Conservation (phyloP, 2,888 invertebrate genomes). For the Eristalis intricaria region DNA sequence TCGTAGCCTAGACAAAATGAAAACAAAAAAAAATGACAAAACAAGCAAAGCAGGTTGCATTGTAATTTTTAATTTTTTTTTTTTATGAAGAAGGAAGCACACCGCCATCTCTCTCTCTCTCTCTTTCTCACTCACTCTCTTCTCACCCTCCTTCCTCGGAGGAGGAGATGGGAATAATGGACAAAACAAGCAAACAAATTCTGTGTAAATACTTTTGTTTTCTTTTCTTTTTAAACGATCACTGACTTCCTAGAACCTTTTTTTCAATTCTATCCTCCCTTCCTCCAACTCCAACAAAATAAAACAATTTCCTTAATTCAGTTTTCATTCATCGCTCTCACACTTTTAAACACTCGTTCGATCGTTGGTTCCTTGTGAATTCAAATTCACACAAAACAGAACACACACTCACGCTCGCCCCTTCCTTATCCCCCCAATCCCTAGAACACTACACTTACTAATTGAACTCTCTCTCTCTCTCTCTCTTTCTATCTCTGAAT, state of each 20-base stretch:
- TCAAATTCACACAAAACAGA: no score
- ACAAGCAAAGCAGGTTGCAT: slow-evolving; percentile 69
- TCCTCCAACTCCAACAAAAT: no score
- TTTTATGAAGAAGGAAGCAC: slow-evolving; percentile 46
- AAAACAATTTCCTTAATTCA: no score
- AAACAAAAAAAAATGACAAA: slow-evolving; percentile 45
- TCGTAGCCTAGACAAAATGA: slow-evolving; percentile 61
- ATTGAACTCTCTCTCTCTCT: slow-evolving; percentile 14
- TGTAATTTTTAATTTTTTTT: no score
- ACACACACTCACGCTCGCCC: neutral
- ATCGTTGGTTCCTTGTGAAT: no score
- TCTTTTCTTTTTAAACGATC: neutral
- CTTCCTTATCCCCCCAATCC: slow-evolving; percentile 69
- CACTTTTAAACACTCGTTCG: no score
- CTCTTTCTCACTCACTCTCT: slow-evolving; percentile 12
- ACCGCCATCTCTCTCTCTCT: slow-evolving; percentile 23
- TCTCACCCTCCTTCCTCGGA: neutral
- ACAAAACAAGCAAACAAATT: slow-evolving; percentile 11
- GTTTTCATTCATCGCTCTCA: no score
- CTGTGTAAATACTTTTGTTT: neutral
- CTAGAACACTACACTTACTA: slow-evolving; percentile 73
- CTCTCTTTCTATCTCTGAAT: neutral
- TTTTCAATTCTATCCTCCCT: neutral
- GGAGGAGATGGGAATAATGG: neutral
- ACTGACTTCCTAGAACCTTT: neutral